phyloP scores from a whole-genome alignment of 1,140 invertebrate genomes.

The Cherax quadricarinatus region DNA sequence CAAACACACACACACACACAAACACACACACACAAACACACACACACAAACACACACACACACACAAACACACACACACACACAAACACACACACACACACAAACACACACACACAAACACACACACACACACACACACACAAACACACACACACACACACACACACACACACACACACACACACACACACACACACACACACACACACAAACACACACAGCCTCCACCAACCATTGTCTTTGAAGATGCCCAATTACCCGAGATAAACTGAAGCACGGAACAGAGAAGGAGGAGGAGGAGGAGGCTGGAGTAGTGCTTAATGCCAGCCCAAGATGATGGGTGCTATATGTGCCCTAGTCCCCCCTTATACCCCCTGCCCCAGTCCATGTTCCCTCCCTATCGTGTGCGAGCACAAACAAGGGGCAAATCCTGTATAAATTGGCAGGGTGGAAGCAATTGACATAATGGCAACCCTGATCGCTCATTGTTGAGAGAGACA shows the following conservation, averaged over 20 bases:
- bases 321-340: too few species aligned
- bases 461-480: neutral
- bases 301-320: neutral
- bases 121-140: slow-evolving; percentile 8
- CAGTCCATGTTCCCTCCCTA: too few species aligned
- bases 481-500: neutral
- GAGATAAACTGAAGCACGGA: neutral
- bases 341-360: too few species aligned
- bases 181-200: neutral
- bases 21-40: too few species aligned
- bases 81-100: slow-evolving; percentile 26
- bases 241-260: neutral
- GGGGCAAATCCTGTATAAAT: neutral
- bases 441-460: neutral
- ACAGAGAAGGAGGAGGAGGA: too few species aligned
- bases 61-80: too few species aligned
- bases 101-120: slow-evolving; percentile 1
- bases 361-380: too few species aligned
- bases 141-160: neutral
- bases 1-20: neutral
- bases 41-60: too few species aligned
- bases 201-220: neutral
- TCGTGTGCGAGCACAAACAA: neutral
- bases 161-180: too few species aligned
- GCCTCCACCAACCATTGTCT: neutral